Evolutionary conservation across 2,113 vertebrate species (phyloP).

Genomic region (Octodon degus): DNA sequence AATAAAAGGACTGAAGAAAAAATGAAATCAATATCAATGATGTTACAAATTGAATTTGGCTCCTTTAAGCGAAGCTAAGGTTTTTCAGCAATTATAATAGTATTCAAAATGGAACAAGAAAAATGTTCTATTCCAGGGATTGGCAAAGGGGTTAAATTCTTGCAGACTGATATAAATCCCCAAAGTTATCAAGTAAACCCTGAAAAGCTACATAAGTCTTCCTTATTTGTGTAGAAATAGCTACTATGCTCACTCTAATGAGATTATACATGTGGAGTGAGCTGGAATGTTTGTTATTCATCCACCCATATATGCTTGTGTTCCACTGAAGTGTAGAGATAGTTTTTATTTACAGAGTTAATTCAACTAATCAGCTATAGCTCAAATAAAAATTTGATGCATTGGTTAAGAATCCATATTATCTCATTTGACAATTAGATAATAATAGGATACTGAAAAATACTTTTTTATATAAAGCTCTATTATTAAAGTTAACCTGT

Average conservation of each 20-base stretch:
- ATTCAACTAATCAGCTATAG: neutral
- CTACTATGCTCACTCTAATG: neutral
- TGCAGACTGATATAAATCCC: neutral
- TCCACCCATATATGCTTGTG: neutral
- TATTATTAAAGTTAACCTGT: neutral
- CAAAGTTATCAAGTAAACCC: neutral
- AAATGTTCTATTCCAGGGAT: neutral
- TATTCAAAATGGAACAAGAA: constrained; percentile 16
- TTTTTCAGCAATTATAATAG: neutral
- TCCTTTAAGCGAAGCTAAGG: neutral
- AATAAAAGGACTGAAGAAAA: neutral
- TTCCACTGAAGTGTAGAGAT: neutral
- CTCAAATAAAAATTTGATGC: neutral
- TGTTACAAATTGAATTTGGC: neutral
- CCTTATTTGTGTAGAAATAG: neutral
- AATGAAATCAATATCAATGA: neutral
- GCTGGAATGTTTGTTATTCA: neutral
- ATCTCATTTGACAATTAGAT: neutral
- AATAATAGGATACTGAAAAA: neutral
- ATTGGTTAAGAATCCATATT: constrained; percentile 7
- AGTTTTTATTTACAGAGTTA: neutral
- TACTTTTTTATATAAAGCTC: neutral
- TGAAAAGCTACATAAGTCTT: neutral
- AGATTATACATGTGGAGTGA: neutral
- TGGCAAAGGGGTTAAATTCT: neutral